Base-by-base conservation (phyloP, 2,113 vertebrate genomes). In the Cricetomys ansorgei region DNA sequence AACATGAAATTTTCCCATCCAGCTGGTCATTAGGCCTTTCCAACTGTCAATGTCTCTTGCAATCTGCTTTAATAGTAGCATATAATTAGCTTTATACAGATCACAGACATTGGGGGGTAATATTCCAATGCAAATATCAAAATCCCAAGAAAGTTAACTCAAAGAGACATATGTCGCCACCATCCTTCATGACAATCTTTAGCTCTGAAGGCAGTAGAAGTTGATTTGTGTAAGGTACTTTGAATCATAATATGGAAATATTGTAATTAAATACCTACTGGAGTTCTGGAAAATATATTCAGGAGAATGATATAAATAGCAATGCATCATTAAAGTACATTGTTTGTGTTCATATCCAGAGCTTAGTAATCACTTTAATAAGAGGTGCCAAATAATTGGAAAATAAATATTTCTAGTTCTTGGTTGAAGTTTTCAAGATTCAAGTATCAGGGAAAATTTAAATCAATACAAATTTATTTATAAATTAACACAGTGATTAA, bases 1-100 rank as follows among this genome's bases (percentile, higher is more conserved):
- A 97, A 98, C 94, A 96, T 89, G 94, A 96, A 96, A 98, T 97
- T 93, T 97, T 97, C 79, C 76, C 88, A 97, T 97, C 98, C 98
- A 98, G 97, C 98, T 98, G 98, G 98, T 98, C 98, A 98, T 98
- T 98, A 98, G 98, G 96, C 97, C 96, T 98, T 98, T 98, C 98
- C 98, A 98, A 98, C 98, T 98, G 98, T 98, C 98, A 98, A 89
- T 96, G 90, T 98, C 95, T 98, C 92, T 88, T 98, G 96, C 96
- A 98, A 98, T 98, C 98, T 98, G 95, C 97, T 98, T 98, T 98
- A 98, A 98, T 98, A 98, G 97, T 97, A 97, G 94, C 91, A 91
- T 93, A 96, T 98, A 98, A 98, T 98, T 98, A 98, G 96, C 97
- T 98, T 98, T 98, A 97, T 98, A 97, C 89, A 98, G 97, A 98